These are phyloP conservation scores for Amniataba percoides DNA, from an alignment of 2,797 vertebrate genomes.

Conservation along the genomic window DNA sequence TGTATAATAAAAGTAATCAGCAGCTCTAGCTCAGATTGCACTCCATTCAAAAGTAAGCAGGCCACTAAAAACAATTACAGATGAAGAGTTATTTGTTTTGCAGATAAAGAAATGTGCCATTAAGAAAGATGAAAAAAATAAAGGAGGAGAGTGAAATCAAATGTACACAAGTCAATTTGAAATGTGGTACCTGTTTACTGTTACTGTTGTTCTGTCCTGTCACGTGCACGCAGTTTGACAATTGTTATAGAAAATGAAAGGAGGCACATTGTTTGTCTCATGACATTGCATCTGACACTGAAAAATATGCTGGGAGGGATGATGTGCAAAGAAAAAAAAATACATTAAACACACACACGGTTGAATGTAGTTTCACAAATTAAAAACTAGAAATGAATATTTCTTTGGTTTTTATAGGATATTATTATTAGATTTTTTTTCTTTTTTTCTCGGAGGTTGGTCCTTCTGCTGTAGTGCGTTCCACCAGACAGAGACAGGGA, in stretches of 20 bases:
- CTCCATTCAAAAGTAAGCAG: neutral
- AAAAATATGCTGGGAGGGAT: neutral
- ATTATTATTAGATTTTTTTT: conserved; percentile 3
- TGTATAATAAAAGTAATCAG: neutral
- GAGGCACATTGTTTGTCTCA: conserved; percentile 28
- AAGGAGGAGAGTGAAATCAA: neutral
- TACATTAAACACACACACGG: neutral
- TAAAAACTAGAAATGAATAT: neutral
- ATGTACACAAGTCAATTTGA: conserved; percentile 17
- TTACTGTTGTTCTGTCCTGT: conserved; percentile 1
- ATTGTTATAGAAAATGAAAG: conserved; percentile 15
- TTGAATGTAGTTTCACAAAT: conserved; percentile 7
- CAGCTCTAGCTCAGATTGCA: neutral
- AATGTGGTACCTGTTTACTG: neutral
- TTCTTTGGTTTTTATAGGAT: conserved; percentile 18
- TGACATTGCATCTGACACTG: conserved; percentile 23
- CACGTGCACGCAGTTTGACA: conserved; percentile 18
- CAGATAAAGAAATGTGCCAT: neutral
- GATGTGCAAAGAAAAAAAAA: neutral
- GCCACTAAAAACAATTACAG: neutral
- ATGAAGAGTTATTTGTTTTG: neutral
- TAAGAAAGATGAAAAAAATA: neutral
- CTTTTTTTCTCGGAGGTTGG: conserved; percentile 18
- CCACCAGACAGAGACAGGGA: conserved; percentile 36
- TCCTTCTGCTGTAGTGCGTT: conserved; percentile 50